Evolutionary conservation across 2,113 vertebrate species (phyloP), one percentile per base, ranked within the genome.

Genomic region (Eptesicus fuscus): DNA sequence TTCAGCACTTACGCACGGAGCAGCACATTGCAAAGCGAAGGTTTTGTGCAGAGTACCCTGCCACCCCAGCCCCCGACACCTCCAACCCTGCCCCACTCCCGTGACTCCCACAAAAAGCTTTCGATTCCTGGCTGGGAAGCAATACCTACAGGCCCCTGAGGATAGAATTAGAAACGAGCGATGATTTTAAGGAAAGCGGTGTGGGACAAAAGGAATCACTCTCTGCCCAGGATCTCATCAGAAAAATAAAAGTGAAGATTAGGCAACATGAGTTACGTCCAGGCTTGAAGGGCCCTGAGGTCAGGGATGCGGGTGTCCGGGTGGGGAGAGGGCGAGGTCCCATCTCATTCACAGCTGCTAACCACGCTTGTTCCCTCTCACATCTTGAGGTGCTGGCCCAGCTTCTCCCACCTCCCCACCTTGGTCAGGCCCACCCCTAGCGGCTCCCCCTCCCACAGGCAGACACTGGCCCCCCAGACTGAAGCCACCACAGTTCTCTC

Each of bases 401-500:
- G 71, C 51, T 30, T 82, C 80, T 77, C 67, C 89, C 76, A 71
- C 56, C 69, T 95, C 93, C 79, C 93, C 7, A 1, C 53, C 88
- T 59, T 30, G 85, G 84, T 89, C 61, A 82, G 95, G 42, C 5
- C 84, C 78, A 85, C 83, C 86, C 42, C 73, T 49, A 84, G 71
- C 7, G 2, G 20, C 67, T 95, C 82, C 95, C 96, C 92, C 56
- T 8, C 91, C 91, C 84, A 86, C 40, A 97, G 97, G 97, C 96
- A 98, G 98, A 96, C 97, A 93, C 96, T 74, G 37, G 96, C 96
- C 97, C 97, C 94, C 94, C 61, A 92, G 78, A 97, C 71, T 97
- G 93, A 80, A 98, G 96, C 88, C 90, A 96, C 96, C 97, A 97
- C 96, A 97, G 96, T 97, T 98, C 96, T 97, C 93, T 96, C 61